Evolutionary conservation across 37 sponge, comb jelly and placozoan genomes (phyloP).

Genomic region (Hexactinellida sp.): DNA sequence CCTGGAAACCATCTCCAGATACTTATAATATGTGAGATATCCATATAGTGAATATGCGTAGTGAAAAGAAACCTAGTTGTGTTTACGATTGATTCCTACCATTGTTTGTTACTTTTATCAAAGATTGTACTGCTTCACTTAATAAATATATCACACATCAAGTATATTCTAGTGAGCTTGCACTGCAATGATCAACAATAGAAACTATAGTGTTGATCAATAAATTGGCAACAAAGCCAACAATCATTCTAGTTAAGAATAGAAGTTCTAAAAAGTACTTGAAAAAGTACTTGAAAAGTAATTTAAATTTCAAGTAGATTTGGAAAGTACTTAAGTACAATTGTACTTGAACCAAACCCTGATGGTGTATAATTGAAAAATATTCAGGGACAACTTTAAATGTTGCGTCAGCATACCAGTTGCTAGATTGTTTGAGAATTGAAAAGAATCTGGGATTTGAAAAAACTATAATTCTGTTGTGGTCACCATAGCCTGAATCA

Average conservation of each 20-base stretch:
- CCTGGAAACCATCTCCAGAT: conserved; percentile 15
- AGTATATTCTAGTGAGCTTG: conserved; percentile 14
- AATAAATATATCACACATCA: neutral
- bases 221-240: neutral
- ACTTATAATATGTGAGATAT: conserved; percentile 7
- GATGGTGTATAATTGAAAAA: too few species aligned
- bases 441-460: too few species aligned
- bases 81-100: conserved; percentile 15
- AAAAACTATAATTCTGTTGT: too few species aligned
- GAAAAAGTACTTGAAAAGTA: conserved; percentile 14
- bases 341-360: neutral
- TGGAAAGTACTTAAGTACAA: conserved; percentile 14
- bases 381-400: too few species aligned
- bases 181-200: conserved; percentile 4
- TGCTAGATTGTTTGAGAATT: too few species aligned
- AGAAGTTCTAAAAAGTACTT: conserved; percentile 15
- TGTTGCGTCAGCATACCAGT: too few species aligned
- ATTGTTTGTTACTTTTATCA: conserved; percentile 16
- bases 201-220: conserved; percentile 16
- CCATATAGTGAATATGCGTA: neutral
- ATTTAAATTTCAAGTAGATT: conserved; percentile 16
- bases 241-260: neutral
- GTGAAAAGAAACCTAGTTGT: conserved; percentile 6
- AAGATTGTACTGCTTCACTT: conserved; percentile 16
- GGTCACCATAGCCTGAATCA: too few species aligned